A percentile compares a stretch with the other conserved stretches of the same genome.
Evolutionary conservation across 2,888 invertebrate genomes (phyloP).

Genomic region (Rhodophaea formosa): DNA sequence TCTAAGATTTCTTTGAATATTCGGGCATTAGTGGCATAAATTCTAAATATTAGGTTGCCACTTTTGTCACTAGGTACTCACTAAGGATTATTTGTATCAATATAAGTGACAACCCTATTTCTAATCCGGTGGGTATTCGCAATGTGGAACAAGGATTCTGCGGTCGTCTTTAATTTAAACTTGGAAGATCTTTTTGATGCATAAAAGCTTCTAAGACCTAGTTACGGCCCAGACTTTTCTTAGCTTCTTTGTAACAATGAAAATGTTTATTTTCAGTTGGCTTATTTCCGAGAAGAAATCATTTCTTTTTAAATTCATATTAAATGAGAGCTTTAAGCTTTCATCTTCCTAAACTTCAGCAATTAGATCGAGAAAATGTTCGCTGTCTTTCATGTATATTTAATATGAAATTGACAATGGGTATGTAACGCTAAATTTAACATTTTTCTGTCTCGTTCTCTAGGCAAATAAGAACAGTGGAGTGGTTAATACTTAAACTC

Average conservation of each 20-base stretch:
- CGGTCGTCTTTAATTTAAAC: slow-evolving; percentile 17
- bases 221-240: background rate
- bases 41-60: too few species aligned
- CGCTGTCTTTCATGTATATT: background rate
- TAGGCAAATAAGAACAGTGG: too few species aligned
- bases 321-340: background rate
- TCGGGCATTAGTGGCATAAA: too few species aligned
- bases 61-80: background rate
- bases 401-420: background rate
- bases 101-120: background rate
- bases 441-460: too few species aligned
- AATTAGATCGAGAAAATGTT: background rate
- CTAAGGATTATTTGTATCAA: background rate
- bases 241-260: background rate
- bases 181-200: slow-evolving; percentile 14
- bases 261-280: background rate
- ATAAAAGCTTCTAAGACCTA: background rate
- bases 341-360: background rate
- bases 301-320: too few species aligned
- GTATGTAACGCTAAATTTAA: too few species aligned
- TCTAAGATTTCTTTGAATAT: too few species aligned
- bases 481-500: too few species aligned
- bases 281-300: background rate
- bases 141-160: slow-evolving; percentile 5
- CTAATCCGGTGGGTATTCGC: background rate